A percentile compares a stretch with the other conserved stretches of the same genome.
Evolutionary conservation across 2,888 invertebrate species (phyloP).

Genomic region (Trichacis sp.): DNA sequence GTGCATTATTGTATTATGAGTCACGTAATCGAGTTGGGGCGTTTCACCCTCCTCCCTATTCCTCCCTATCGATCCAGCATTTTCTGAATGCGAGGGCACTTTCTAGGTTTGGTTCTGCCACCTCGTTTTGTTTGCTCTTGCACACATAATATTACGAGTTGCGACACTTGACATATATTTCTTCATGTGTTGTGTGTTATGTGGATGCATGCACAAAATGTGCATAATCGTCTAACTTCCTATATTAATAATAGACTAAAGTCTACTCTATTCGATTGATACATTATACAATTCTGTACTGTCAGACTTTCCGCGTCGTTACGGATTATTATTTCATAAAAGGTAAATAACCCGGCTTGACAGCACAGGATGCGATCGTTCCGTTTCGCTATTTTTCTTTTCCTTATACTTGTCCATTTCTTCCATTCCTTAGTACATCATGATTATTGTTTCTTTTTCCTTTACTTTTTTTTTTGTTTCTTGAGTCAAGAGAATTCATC

Average conservation of each 20-base stretch:
- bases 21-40: conserved; percentile 44
- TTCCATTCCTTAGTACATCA: too few species aligned
- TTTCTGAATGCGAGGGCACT: conserved; percentile 22
- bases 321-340: conserved; percentile 37
- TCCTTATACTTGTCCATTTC: too few species aligned
- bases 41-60: conserved; percentile 41
- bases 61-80: conserved; percentile 39
- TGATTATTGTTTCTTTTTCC: too few species aligned
- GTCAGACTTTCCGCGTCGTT: conserved; percentile 27
- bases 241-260: too few species aligned
- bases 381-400: neutral
- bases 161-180: too few species aligned
- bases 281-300: conserved; percentile 23
- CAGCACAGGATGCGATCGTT: conserved; percentile 4
- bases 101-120: too few species aligned
- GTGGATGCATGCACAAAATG: conserved; percentile 11
- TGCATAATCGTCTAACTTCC: conserved; percentile 18
- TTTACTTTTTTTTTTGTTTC: too few species aligned
- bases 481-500: too few species aligned
- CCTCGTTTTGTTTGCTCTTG: too few species aligned
- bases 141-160: too few species aligned
- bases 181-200: too few species aligned
- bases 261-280: conserved; percentile 31
- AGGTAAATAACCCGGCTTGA: conserved; percentile 32
- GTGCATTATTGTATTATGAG: conserved; percentile 36